These are phyloP conservation scores for Perdita meconis DNA, from an alignment of 2,888 invertebrate genomes.

Conservation along the genomic window DNA sequence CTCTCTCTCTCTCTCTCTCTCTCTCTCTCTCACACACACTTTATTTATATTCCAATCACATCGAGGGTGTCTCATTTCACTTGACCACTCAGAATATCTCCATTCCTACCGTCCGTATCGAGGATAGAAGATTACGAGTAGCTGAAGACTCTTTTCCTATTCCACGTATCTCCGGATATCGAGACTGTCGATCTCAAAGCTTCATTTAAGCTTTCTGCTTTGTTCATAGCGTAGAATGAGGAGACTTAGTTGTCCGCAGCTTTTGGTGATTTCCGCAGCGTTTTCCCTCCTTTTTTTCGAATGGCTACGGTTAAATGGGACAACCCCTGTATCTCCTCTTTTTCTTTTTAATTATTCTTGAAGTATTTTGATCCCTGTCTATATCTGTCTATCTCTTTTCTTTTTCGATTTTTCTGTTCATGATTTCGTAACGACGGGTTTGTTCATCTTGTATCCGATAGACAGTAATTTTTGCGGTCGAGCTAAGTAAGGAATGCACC, in stretches of 20 bases:
- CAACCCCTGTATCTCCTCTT: constrained; percentile 4
- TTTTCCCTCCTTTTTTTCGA: neutral
- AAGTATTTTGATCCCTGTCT: neutral
- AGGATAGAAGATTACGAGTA: neutral
- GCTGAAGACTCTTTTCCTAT: neutral
- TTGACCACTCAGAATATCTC: constrained; percentile 27
- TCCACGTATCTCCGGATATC: neutral
- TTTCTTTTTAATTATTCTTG: constrained; percentile 11
- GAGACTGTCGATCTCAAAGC: neutral
- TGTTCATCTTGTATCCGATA: constrained; percentile 50
- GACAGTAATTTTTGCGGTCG: constrained; percentile 47
- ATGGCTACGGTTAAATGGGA: constrained; percentile 42
- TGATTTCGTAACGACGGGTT: constrained; percentile 30
- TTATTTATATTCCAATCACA: constrained; percentile 26
- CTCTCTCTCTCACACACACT: constrained; percentile 17
- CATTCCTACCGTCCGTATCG: neutral
- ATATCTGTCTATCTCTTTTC: neutral
- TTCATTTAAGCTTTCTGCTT: neutral
- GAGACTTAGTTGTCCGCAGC: neutral
- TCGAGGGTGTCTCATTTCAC: constrained; percentile 47
- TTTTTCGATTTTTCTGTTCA: neutral
- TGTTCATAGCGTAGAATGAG: neutral
- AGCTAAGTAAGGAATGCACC: constrained; percentile 68
- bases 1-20: constrained; percentile 30
- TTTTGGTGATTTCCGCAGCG: neutral